Percentiles rank a stretch among this genome's conserved stretches.
phyloP scores from a whole-genome alignment of 2,888 invertebrate genomes.

The Drosophila borealis region DNA sequence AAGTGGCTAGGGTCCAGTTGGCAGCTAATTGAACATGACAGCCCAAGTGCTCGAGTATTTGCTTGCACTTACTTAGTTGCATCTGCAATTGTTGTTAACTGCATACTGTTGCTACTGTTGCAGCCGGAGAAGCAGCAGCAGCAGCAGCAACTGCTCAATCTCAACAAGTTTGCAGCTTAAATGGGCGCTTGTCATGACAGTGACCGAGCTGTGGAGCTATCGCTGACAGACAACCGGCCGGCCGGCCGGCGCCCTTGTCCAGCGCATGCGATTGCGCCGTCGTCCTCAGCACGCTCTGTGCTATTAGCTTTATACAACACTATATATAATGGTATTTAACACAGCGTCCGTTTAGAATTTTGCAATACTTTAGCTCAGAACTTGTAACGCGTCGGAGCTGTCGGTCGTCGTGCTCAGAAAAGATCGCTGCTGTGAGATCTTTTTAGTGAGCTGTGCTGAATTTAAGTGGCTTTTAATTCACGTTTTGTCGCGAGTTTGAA shows the following conservation, averaged over 20 bases:
- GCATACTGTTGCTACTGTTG: constrained; percentile 36
- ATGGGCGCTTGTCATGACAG: constrained; percentile 58
- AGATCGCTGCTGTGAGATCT: constrained; percentile 26
- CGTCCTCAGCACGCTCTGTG: constrained; percentile 29
- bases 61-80: constrained; percentile 50
- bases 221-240: constrained; percentile 8
- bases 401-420: constrained; percentile 41
- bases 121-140: constrained; percentile 1
- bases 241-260: constrained; percentile 26
- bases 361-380: constrained; percentile 74
- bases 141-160: constrained; percentile 19
- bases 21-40: constrained; percentile 37
- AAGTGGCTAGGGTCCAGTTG: constrained; percentile 21
- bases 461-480: constrained; percentile 45
- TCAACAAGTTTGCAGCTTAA: constrained; percentile 57
- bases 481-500: constrained; percentile 26
- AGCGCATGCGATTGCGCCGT: constrained; percentile 9
- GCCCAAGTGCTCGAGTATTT: constrained; percentile 39
- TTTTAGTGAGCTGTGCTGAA: constrained; percentile 40
- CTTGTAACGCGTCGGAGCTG: constrained; percentile 69
- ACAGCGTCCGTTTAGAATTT: constrained; percentile 74
- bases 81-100: constrained; percentile 32
- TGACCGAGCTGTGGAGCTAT: constrained; percentile 25
- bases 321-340: constrained; percentile 67
- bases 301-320: constrained; percentile 31